These are phyloP conservation scores for Frankliniella fusca DNA, from an alignment of 2,888 invertebrate species.

Conservation along the genomic window DNA sequence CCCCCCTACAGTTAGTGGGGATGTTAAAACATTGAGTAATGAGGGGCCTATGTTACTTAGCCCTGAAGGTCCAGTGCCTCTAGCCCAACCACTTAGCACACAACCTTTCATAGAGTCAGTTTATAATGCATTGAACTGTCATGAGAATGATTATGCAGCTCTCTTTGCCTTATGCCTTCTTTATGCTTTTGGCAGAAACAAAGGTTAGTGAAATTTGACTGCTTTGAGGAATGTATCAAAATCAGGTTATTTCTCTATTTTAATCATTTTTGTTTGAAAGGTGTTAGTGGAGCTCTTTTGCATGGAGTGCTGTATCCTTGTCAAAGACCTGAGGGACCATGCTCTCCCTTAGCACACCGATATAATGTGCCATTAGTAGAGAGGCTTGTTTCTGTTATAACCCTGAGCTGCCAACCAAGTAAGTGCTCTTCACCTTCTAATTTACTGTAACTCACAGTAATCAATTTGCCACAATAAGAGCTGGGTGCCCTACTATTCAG, in stretches of 20 bases:
- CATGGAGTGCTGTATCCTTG: slow-evolving; percentile 72
- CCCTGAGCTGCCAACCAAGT: slow-evolving; percentile 82
- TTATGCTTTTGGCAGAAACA: slow-evolving; percentile 89
- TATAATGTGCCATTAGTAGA: slow-evolving; percentile 82
- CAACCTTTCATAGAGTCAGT: slow-evolving; percentile 87
- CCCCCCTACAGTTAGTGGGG: background rate
- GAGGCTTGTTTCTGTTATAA: slow-evolving; percentile 75
- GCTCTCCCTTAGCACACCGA: slow-evolving; percentile 44
- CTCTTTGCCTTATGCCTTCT: slow-evolving; percentile 86
- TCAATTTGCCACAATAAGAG: background rate
- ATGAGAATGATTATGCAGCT: slow-evolving; percentile 91
- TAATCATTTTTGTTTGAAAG: slow-evolving; percentile 51
- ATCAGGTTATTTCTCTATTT: background rate
- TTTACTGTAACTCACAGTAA: slow-evolving; percentile 23
- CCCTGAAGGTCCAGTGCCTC: slow-evolving; percentile 15
- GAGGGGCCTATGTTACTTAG: background rate
- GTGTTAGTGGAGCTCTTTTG: slow-evolving; percentile 75
- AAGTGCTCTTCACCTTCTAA: slow-evolving; percentile 44
- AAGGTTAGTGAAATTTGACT: slow-evolving; percentile 58
- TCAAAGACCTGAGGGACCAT: slow-evolving; percentile 49
- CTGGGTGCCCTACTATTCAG: background rate
- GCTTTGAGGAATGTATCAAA: background rate
- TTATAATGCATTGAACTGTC: slow-evolving; percentile 78
- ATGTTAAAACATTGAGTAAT: background rate
- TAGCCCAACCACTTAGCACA: slow-evolving; percentile 49